These are phyloP conservation scores for Drosophila mettleri DNA, from an alignment of 2,888 invertebrate species.

Conservation along the genomic window DNA sequence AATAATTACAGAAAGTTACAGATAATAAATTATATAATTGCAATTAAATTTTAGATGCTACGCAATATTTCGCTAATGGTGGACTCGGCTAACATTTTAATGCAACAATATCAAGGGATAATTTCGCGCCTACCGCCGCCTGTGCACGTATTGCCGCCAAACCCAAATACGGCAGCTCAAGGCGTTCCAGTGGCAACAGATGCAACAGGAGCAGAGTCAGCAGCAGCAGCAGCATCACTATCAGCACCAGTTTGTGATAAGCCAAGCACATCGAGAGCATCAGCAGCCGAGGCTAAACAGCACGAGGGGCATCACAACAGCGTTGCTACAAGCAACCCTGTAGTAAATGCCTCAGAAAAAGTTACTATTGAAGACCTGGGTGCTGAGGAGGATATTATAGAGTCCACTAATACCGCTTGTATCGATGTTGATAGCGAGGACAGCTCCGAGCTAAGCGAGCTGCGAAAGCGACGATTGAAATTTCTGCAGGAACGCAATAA, in stretches of 20 bases:
- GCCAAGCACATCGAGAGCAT: constrained; percentile 70
- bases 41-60: constrained; percentile 86
- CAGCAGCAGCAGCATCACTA: not conserved
- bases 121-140: constrained; percentile 86
- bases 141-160: constrained; percentile 4
- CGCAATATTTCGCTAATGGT: constrained; percentile 94
- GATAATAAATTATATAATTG: not conserved
- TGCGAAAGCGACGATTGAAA: constrained; percentile 91
- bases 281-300: constrained; percentile 35
- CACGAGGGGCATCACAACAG: constrained; percentile 43
- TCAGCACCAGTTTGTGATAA: constrained; percentile 49
- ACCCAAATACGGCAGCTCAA: constrained; percentile 4
- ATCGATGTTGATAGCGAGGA: constrained; percentile 63
- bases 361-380: constrained; percentile 84
- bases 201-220: constrained; percentile 4
- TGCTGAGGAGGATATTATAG: constrained; percentile 79
- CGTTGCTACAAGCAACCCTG: constrained; percentile 22
- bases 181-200: constrained; percentile 30
- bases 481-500: constrained; percentile 85
- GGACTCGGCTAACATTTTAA: constrained; percentile 96
- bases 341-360: constrained; percentile 55
- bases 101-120: constrained; percentile 95
- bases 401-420: constrained; percentile 35
- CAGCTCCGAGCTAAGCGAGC: constrained; percentile 87
- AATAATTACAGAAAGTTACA: not conserved